Percentiles rank a stretch among this genome's conserved stretches.
These are phyloP conservation scores for Schizotus pectinicornis DNA, from an alignment of 2,888 invertebrate species.

Conservation along the genomic window DNA sequence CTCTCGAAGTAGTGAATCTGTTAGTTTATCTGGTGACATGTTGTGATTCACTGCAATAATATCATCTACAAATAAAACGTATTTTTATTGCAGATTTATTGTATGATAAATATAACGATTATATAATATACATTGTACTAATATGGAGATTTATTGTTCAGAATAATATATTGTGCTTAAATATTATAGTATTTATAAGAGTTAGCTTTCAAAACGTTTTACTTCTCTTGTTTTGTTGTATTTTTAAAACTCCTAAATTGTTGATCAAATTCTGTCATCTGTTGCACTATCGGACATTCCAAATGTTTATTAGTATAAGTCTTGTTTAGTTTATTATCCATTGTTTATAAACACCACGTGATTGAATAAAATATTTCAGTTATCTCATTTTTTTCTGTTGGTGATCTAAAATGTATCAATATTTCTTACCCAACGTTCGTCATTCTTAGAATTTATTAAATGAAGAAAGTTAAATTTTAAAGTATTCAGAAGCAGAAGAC, in stretches of 20 bases:
- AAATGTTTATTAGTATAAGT: too few species aligned
- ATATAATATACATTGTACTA: slow-evolving; percentile 14
- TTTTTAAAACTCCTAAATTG: background rate
- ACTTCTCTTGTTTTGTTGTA: slow-evolving; percentile 10
- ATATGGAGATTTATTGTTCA: slow-evolving; percentile 18
- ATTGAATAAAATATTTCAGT: background rate
- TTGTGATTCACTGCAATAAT: slow-evolving; percentile 36
- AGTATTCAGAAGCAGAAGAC: too few species aligned
- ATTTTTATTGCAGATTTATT: slow-evolving; percentile 30
- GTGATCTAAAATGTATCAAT: too few species aligned
- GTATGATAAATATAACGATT: slow-evolving; percentile 21
- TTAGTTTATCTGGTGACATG: slow-evolving; percentile 20
- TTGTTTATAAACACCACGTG: too few species aligned
- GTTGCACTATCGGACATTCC: too few species aligned
- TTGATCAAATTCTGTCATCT: too few species aligned
- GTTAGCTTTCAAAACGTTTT: slow-evolving; percentile 18
- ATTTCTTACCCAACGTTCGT: too few species aligned
- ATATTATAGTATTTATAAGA: slow-evolving; percentile 30
- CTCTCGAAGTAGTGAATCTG: slow-evolving; percentile 28
- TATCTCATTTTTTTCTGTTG: background rate
- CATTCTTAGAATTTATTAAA: too few species aligned
- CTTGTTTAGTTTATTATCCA: too few species aligned
- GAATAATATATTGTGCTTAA: slow-evolving; percentile 29
- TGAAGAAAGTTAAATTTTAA: too few species aligned
- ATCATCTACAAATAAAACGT: slow-evolving; percentile 23